Evolutionary conservation across 2,888 invertebrate genomes (phyloP), one percentile per base, ranked within the genome.

Genomic region (Ennomos fuscantarius): DNA sequence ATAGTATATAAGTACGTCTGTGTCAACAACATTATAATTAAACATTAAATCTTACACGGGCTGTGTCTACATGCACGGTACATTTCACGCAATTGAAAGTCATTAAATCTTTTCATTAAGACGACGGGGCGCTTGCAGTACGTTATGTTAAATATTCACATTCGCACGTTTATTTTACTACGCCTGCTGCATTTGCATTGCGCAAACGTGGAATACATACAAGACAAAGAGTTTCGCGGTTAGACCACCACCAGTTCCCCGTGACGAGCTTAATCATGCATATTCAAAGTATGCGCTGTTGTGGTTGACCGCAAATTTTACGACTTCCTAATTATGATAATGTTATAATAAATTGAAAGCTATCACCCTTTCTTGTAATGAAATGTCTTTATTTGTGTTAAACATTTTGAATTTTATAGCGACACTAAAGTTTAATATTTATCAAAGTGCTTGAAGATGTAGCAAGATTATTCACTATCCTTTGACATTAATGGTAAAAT

Each of bases 281-380:
- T 74, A 84, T 81, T 74, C 73, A 76, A 73, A 78, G 73, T 69
- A 69, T 65, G 57, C 67, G 67, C 71, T 76, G 70, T 74, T 76
- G 79, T 66, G 78, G 80, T 77, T 60, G 46, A 73, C 82, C 81
- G 66, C 82, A 74, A 72, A 62, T 66, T 77, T 76, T 78, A 78
- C 78, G 74, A 65, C 73, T 62, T 60, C 68, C 74, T 71, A 74
- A 78, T 76, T 79, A 74, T 72, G 72, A n/a, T n/a, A n/a, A n/a
- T n/a, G n/a, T n/a, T n/a, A n/a, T 62, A 61, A 62, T 70, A 63
- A 66, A 72, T 69, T 65, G 68, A 69, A 72, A 69, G 58, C 71
- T 46, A 54, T 10, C 8, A 48, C n/a, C 43, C 13, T 51, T 55
- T 48, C 35, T 9, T 35, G 37, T 50, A 50, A 48, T 40, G 34